phyloP scores from a whole-genome alignment of 2,797 vertebrate genomes.

The Octomys mimax region DNA sequence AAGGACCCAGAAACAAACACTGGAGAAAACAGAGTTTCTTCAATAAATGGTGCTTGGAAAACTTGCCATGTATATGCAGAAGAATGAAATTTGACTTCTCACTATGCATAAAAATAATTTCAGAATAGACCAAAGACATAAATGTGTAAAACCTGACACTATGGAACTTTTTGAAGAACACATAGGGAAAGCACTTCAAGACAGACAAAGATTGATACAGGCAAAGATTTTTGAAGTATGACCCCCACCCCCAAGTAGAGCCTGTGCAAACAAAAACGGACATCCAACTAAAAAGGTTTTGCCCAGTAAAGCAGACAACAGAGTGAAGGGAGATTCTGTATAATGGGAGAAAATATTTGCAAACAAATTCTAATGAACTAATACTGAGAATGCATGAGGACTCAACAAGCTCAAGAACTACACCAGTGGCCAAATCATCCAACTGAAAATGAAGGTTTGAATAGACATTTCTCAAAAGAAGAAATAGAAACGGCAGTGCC shows the following conservation, averaged over 20 bases:
- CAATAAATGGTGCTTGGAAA: not conserved
- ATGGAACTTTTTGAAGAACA: not conserved
- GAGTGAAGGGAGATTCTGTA: not conserved
- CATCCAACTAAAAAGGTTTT: not conserved
- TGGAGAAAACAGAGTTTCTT: not conserved
- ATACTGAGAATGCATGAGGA: not conserved
- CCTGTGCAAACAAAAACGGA: not conserved
- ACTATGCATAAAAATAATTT: not conserved
- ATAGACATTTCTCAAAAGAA: not conserved
- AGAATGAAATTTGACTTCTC: not conserved
- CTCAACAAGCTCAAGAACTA: not conserved
- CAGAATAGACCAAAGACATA: not conserved
- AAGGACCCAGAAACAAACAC: not conserved
- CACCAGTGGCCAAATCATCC: not conserved
- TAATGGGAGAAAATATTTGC: not conserved
- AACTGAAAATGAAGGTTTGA: not conserved
- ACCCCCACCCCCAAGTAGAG: not conserved
- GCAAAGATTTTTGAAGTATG: not conserved
- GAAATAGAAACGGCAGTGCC: not conserved
- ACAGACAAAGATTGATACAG: not conserved
- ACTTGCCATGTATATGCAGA: not conserved
- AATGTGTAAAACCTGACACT: not conserved
- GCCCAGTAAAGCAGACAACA: not conserved
- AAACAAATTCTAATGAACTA: not conserved
- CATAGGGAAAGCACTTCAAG: not conserved